phyloP scores from a whole-genome alignment of 2,888 invertebrate genomes.

The Drosophila meridionalis region DNA sequence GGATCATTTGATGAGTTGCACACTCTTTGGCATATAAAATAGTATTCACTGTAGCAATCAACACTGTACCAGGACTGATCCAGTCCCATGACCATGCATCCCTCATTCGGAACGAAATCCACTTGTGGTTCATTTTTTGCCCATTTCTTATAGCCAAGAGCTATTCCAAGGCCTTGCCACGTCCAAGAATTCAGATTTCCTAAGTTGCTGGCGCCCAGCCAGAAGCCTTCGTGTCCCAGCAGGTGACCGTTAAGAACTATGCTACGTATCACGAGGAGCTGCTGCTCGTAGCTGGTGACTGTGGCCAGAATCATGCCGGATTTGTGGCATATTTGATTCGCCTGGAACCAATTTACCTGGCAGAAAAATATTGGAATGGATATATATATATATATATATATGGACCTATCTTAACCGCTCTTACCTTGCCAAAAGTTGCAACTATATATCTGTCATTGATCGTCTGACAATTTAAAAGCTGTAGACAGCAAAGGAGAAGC shows the following conservation, averaged over 20 bases:
- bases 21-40: constrained; percentile 56
- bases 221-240: constrained; percentile 42
- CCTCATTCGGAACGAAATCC: constrained; percentile 8
- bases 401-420: not conserved
- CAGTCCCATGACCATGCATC: constrained; percentile 40
- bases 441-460: constrained; percentile 32
- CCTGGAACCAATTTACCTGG: constrained; percentile 59
- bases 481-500: constrained; percentile 34
- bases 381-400: not conserved
- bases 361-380: not conserved
- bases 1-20: constrained; percentile 20
- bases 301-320: constrained; percentile 53
- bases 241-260: constrained; percentile 32
- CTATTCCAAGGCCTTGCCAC: constrained; percentile 50
- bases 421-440: constrained; percentile 47
- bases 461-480: constrained; percentile 8
- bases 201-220: constrained; percentile 62
- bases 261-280: constrained; percentile 35
- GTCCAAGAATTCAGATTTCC: constrained; percentile 36
- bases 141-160: constrained; percentile 58
- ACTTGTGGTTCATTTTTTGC: constrained; percentile 34
- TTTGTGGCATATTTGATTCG: constrained; percentile 48
- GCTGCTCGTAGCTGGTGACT: constrained; percentile 36
- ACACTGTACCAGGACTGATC: constrained; percentile 58
- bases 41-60: constrained; percentile 36